phyloP scores from a whole-genome alignment of 2,888 invertebrate genomes.

The Aplocera efformata region DNA sequence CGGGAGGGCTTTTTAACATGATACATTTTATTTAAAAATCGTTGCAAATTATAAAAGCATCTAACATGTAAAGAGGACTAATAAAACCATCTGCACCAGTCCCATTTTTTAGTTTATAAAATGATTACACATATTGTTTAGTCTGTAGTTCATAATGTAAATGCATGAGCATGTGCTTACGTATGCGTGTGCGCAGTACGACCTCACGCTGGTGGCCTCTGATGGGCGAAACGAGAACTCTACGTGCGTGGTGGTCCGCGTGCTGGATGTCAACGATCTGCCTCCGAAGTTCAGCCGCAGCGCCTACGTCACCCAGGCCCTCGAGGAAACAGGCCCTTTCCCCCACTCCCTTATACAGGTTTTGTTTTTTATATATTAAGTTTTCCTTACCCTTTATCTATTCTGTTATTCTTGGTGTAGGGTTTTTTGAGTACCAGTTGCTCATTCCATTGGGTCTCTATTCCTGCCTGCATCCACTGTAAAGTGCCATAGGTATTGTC shows the following conservation, averaged over 20 bases:
- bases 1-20: no score
- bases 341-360: slow-evolving; percentile 87
- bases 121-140: background rate
- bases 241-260: slow-evolving; percentile 89
- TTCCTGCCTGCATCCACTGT: no score
- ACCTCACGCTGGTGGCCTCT: slow-evolving; percentile 93
- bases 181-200: slow-evolving; percentile 84
- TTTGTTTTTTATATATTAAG: slow-evolving; percentile 56
- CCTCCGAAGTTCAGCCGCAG: slow-evolving; percentile 89
- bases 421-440: slow-evolving; percentile 3
- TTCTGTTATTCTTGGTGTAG: slow-evolving; percentile 9
- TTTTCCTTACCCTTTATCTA: slow-evolving; percentile 27
- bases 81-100: background rate
- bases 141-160: slow-evolving; percentile 11
- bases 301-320: slow-evolving; percentile 85
- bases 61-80: no score
- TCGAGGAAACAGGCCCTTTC: slow-evolving; percentile 88
- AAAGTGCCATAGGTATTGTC: no score
- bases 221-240: slow-evolving; percentile 94
- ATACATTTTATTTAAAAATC: no score
- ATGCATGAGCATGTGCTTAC: slow-evolving; percentile 73
- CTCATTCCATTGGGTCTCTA: background rate
- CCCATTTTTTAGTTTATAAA: background rate
- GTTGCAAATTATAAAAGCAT: no score
- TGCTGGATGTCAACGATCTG: slow-evolving; percentile 94